phyloP scores from a whole-genome alignment of 2,797 vertebrate species.

The Phalanger gymnotis region DNA sequence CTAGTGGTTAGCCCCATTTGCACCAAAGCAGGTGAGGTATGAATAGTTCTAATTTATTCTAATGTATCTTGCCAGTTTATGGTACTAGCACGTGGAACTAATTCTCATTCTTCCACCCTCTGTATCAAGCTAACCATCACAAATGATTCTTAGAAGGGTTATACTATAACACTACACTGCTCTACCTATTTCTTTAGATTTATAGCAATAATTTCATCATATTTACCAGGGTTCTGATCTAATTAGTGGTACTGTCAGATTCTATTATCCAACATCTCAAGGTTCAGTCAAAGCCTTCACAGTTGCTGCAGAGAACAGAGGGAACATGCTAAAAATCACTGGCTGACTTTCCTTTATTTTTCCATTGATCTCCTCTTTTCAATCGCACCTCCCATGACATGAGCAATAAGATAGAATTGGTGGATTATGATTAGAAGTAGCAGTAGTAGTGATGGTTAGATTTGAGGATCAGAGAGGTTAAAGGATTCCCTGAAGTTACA shows the following conservation, averaged over 20 bases:
- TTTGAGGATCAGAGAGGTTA: not conserved
- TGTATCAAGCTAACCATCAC: not conserved
- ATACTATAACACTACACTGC: not conserved
- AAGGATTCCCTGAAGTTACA: not conserved
- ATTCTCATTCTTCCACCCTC: not conserved
- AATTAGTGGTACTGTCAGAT: not conserved
- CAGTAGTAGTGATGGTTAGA: not conserved
- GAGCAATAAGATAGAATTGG: not conserved
- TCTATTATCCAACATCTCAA: not conserved
- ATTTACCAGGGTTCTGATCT: not conserved
- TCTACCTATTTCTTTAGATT: not conserved
- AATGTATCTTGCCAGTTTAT: not conserved
- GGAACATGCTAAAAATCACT: not conserved
- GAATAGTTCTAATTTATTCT: not conserved
- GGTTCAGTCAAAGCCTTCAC: not conserved
- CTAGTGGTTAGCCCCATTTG: not conserved
- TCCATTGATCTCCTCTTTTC: not conserved
- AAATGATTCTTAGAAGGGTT: not conserved
- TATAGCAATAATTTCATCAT: not conserved
- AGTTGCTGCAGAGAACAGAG: not conserved
- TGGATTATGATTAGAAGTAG: not conserved
- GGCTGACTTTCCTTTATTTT: not conserved
- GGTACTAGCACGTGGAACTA: not conserved
- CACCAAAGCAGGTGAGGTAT: not conserved
- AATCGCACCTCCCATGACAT: not conserved